These are phyloP conservation scores for Zapus hudsonius DNA, from an alignment of 2,113 vertebrate genomes.

Conservation along the genomic window DNA sequence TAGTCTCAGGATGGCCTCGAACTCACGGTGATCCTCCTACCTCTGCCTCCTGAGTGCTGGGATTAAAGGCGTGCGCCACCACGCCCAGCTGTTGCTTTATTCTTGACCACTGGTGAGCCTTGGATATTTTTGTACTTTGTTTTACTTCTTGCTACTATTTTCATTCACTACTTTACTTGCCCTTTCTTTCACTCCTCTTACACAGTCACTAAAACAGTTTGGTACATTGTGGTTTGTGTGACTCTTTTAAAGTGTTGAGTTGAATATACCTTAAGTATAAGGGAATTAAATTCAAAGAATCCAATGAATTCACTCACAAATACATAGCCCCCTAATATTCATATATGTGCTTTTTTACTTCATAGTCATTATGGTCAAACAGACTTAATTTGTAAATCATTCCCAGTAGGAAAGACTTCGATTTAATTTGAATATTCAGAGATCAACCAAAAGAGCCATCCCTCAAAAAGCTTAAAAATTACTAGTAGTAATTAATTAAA, in stretches of 20 bases:
- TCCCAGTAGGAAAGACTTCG: not conserved
- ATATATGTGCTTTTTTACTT: not conserved
- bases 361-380: not conserved
- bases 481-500: too few relatives aligned
- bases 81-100: too few relatives aligned
- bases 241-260: conserved; percentile 32
- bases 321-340: conserved; percentile 36
- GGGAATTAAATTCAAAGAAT: conserved; percentile 27
- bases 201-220: not conserved
- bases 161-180: not conserved
- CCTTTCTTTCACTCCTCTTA: not conserved
- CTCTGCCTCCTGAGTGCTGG: too few relatives aligned
- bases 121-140: too few relatives aligned
- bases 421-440: too few relatives aligned
- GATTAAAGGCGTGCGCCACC: too few relatives aligned
- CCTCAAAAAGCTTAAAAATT: too few relatives aligned
- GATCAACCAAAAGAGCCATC: too few relatives aligned
- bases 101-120: too few relatives aligned
- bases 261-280: too few relatives aligned
- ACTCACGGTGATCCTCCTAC: too few relatives aligned
- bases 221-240: not conserved
- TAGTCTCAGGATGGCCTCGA: too few relatives aligned
- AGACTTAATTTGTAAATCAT: conserved; percentile 45
- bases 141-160: conserved; percentile 1
- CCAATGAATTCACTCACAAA: conserved; percentile 23